These are phyloP conservation scores for Siniperca scherzeri DNA, from an alignment of 2,797 vertebrate genomes.

Conservation along the genomic window DNA sequence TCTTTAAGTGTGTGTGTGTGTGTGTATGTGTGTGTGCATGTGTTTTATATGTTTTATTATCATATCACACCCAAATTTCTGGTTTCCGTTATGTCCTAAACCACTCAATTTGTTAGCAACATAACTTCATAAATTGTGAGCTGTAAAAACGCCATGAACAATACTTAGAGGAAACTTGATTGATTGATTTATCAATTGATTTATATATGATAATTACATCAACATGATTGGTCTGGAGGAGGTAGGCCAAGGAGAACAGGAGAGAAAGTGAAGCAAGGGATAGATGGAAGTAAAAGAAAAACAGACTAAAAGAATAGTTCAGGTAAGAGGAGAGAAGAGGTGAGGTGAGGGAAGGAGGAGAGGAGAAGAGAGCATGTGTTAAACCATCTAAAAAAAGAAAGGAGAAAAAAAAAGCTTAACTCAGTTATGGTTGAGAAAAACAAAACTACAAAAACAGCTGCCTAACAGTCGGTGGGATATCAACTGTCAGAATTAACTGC, in stretches of 20 bases:
- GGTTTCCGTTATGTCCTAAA: conserved; percentile 71
- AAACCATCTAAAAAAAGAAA: conserved; percentile 32
- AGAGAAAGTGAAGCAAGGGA: background rate
- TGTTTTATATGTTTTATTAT: conserved; percentile 67
- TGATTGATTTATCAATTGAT: no score
- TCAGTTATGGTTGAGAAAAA: conserved; percentile 66
- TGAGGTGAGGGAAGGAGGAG: background rate
- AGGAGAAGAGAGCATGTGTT: conserved; percentile 26
- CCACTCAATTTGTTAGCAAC: conserved; percentile 73
- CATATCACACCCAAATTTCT: conserved; percentile 73
- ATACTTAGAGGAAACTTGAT: conserved; percentile 35
- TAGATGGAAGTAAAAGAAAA: background rate
- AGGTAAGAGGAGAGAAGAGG: conserved; percentile 13
- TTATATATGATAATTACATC: conserved; percentile 42
- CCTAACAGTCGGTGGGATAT: conserved; percentile 75
- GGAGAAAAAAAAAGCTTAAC: conserved; percentile 1
- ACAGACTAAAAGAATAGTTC: background rate
- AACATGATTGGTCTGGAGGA: conserved; percentile 13
- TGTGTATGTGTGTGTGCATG: conserved; percentile 12
- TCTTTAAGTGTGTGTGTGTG: conserved; percentile 22
- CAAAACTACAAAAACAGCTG: conserved; percentile 76
- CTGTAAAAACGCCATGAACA: conserved; percentile 55
- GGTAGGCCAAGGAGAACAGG: background rate
- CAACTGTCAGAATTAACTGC: conserved; percentile 83
- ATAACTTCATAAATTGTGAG: conserved; percentile 69